phyloP scores from a whole-genome alignment of 2,888 invertebrate species.

The Crepidodera aurea region DNA sequence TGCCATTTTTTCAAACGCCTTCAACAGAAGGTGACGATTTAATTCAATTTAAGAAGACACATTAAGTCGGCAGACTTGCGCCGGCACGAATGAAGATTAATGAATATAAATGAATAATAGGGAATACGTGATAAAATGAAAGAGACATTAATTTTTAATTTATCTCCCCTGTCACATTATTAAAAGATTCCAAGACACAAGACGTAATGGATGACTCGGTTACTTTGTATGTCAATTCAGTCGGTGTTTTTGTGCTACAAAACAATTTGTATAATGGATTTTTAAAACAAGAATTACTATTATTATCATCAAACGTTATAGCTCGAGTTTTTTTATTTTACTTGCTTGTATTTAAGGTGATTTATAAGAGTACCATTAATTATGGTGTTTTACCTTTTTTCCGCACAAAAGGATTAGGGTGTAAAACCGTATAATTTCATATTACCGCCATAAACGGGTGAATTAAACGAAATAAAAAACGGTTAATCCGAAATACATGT shows the following conservation, averaged over 20 bases:
- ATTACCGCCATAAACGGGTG: too few relatives aligned
- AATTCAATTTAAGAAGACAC: slow-evolving; percentile 33
- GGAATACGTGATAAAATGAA: slow-evolving; percentile 29
- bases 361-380: too few relatives aligned
- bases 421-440: too few relatives aligned
- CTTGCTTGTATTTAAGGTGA: too few relatives aligned
- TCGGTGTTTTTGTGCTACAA: neutral
- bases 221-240: slow-evolving; percentile 9
- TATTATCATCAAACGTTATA: too few relatives aligned
- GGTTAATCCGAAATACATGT: too few relatives aligned
- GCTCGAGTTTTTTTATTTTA: too few relatives aligned
- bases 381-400: too few relatives aligned
- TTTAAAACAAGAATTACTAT: too few relatives aligned
- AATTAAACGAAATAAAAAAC: too few relatives aligned
- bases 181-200: slow-evolving; percentile 15
- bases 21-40: slow-evolving; percentile 30
- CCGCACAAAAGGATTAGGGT: too few relatives aligned
- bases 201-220: slow-evolving; percentile 11
- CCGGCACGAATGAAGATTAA: slow-evolving; percentile 32
- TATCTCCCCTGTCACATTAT: slow-evolving; percentile 30
- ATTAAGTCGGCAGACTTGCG: slow-evolving; percentile 30
- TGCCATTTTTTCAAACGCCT: slow-evolving; percentile 16
- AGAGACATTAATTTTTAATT: slow-evolving; percentile 31
- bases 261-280: slow-evolving; percentile 8
- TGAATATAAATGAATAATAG: slow-evolving; percentile 35